phyloP scores from a whole-genome alignment of 2,797 vertebrate species.

The Triplophysa yarkandensis region DNA sequence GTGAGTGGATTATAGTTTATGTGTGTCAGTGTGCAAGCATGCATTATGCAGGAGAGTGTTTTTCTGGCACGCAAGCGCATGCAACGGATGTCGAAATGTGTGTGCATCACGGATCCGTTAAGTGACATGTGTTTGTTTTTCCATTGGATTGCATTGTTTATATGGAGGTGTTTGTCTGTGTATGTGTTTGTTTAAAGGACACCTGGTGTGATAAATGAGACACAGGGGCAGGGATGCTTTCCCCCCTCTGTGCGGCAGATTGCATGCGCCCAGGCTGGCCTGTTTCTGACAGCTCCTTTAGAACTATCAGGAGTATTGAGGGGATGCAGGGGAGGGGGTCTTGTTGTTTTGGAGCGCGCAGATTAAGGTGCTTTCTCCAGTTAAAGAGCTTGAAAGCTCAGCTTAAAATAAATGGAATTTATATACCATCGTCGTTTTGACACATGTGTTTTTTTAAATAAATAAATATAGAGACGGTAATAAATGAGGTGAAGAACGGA shows the following conservation, averaged over 20 bases:
- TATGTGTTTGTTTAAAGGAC: neutral
- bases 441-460: neutral
- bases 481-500: neutral
- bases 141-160: neutral
- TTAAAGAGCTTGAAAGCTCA: slow-evolving; percentile 25
- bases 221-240: slow-evolving; percentile 10
- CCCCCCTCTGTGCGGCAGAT: slow-evolving; percentile 21
- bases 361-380: slow-evolving; percentile 31
- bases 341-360: slow-evolving; percentile 31
- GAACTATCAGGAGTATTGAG: slow-evolving; percentile 20
- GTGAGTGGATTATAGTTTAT: slow-evolving; percentile 43
- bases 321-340: slow-evolving; percentile 2
- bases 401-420: slow-evolving; percentile 4
- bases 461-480: neutral
- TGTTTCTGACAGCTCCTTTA: slow-evolving; percentile 42
- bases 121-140: slow-evolving; percentile 11
- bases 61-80: neutral
- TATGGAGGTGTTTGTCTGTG: neutral
- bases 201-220: slow-evolving; percentile 47
- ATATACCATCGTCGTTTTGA: neutral
- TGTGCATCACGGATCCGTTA: slow-evolving; percentile 3
- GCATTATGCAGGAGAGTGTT: neutral
- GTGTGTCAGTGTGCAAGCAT: slow-evolving; percentile 15
- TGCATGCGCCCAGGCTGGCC: slow-evolving; percentile 21
- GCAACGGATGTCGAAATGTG: slow-evolving; percentile 12